Conservation (phyloP, 1,140 invertebrate species). For the Pararge aegeria region DNA sequence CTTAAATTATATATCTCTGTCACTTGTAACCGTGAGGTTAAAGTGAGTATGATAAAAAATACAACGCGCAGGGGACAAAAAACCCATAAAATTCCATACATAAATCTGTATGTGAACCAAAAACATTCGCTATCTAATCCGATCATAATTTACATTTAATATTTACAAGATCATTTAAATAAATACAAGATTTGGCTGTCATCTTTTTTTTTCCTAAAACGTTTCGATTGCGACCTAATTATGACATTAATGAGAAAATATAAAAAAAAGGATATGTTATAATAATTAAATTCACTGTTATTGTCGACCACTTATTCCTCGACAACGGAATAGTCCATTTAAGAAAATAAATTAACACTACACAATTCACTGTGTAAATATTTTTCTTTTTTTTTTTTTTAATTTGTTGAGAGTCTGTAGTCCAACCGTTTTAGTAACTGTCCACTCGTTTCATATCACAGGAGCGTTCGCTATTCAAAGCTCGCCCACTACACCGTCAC, state of each 20-base stretch:
- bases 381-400: conserved; percentile 19
- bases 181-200: conserved; percentile 72
- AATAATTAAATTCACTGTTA: conserved; percentile 33
- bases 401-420: conserved; percentile 45
- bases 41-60: too few species aligned
- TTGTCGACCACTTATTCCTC: conserved; percentile 40
- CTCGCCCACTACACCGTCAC: conserved; percentile 25
- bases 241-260: conserved; percentile 8
- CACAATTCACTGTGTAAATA: conserved; percentile 33
- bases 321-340: conserved; percentile 22
- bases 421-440: conserved; percentile 14
- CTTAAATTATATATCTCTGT: too few species aligned
- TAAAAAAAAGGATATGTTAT: conserved; percentile 7
- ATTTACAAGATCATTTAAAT: conserved; percentile 69
- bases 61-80: conserved; percentile 2
- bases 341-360: conserved; percentile 43
- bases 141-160: conserved; percentile 65
- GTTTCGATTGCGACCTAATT: conserved; percentile 28
- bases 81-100: conserved; percentile 29
- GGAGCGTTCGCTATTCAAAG: conserved; percentile 33
- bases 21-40: too few species aligned
- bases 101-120: conserved; percentile 43
- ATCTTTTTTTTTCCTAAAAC: conserved; percentile 35
- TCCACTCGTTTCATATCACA: conserved; percentile 50
- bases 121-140: conserved; percentile 72